Conservation (phyloP, 2,113 vertebrate species). For the Calyptommatus sinebrachiatus region DNA sequence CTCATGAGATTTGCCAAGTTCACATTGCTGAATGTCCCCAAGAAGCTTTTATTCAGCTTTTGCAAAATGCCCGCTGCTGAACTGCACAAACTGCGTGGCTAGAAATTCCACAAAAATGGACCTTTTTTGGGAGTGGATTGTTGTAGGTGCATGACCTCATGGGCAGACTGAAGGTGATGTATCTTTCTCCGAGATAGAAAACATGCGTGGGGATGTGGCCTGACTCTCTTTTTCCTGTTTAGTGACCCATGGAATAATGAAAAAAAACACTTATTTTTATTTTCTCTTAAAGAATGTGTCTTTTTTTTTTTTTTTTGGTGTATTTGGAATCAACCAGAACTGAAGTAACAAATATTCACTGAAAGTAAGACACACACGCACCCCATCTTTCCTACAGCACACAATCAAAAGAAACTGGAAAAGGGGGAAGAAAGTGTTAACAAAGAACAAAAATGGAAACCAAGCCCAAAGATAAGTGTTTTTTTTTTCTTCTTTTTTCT, state of each 20-base stretch:
- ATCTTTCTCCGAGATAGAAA: neutral
- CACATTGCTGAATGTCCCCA: no score
- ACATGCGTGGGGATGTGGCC: neutral
- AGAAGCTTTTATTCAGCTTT: no score
- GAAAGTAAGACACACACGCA: conserved; percentile 56
- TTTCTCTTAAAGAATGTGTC: conserved; percentile 49
- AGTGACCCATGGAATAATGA: neutral
- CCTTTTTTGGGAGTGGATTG: no score
- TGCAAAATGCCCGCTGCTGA: no score
- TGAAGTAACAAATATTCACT: conserved; percentile 56
- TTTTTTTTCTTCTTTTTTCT: conserved; percentile 57
- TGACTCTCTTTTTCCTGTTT: neutral
- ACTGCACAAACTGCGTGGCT: no score
- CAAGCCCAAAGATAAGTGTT: conserved; percentile 29
- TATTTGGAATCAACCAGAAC: conserved; percentile 62
- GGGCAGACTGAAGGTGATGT: no score
- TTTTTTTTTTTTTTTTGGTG: conserved; percentile 68
- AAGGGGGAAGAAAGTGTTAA: conserved; percentile 33
- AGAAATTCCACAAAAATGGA: no score
- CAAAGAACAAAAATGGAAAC: conserved; percentile 37
- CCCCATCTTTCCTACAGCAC: neutral
- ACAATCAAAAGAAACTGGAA: no score
- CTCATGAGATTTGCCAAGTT: no score
- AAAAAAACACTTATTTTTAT: neutral
- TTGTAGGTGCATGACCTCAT: no score